Evolutionary conservation across 2,888 invertebrate genomes (phyloP).

Genomic region (Clistopyga incitator): DNA sequence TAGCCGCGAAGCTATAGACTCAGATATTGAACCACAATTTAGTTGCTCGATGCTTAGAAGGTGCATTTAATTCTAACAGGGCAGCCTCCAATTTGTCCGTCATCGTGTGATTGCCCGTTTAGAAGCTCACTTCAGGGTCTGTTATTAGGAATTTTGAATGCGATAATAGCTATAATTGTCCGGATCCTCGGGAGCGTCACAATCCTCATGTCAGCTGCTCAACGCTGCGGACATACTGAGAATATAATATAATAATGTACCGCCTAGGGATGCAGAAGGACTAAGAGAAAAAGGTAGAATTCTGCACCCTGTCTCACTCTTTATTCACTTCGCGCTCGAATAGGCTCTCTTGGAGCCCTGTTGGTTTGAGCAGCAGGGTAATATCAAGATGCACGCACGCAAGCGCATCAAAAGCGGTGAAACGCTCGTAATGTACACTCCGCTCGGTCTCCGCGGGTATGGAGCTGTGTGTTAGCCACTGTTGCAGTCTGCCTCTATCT

Average conservation of each 20-base stretch:
- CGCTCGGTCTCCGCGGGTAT: slow-evolving; percentile 69
- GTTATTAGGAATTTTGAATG: slow-evolving; percentile 40
- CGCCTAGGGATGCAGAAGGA: slow-evolving; percentile 26
- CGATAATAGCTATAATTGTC: slow-evolving; percentile 53
- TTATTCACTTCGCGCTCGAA: slow-evolving; percentile 33
- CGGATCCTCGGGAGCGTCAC: slow-evolving; percentile 37
- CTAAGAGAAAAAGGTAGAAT: slow-evolving; percentile 33
- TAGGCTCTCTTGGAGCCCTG: slow-evolving; percentile 29
- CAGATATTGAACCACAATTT: slow-evolving; percentile 15
- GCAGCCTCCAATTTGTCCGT: slow-evolving; percentile 27
- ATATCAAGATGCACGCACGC: slow-evolving; percentile 69
- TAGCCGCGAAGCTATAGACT: not conserved
- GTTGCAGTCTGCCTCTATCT: slow-evolving; percentile 13
- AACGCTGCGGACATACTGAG: slow-evolving; percentile 2
- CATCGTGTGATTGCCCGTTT: slow-evolving; percentile 42
- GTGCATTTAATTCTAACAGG: slow-evolving; percentile 2
- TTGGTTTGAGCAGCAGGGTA: slow-evolving; percentile 34
- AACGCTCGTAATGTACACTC: slow-evolving; percentile 74
- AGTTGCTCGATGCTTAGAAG: not conserved
- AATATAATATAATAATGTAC: not conserved
- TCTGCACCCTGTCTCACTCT: slow-evolving; percentile 22
- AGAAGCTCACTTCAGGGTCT: slow-evolving; percentile 4
- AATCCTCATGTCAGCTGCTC: slow-evolving; percentile 52
- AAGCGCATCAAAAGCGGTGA: slow-evolving; percentile 70
- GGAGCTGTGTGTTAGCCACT: slow-evolving; percentile 28